Base-by-base conservation (phyloP, 2,888 invertebrate species). In the Zele albiditarsus region DNA sequence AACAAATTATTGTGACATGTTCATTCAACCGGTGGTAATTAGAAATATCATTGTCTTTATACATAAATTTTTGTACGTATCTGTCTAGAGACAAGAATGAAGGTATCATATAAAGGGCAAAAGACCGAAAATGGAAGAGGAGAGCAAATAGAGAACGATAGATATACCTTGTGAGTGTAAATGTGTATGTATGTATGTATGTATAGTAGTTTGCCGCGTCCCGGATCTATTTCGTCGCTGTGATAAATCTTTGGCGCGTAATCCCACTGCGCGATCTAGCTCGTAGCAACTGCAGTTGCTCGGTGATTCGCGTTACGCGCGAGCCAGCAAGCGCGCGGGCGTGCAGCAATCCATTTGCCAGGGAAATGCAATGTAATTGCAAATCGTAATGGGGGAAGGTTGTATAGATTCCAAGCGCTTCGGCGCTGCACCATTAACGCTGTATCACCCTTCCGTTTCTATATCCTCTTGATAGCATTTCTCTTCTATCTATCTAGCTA, bases 301-400 rank as follows among this genome's bases (percentile, higher is more conserved):
- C 27, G 53, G 69, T 57, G 71, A 78, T 77, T 73, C 70, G 76
- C 76, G 77, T 73, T 58, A 73, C 71, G 73, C 73, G 66, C 72
- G 67, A 69, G 71, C 75, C 49, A 73, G 71, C 74, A 57, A 74
- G 67, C 72, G 70, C 72, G 69, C 73, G 70, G 67, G 73, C 73
- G 70, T 63, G 71, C 78, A 74, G 77, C 83, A 82, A 84, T 84
- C 84, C 82, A 86, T 87, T 88, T 86, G 83, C 83, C 82, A 82
- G 77, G 82, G 83, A 85, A 86, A 87, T 83, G 86, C 87, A 85
- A 85, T 80, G 80, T 88, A 88, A 88, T 88, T 87, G 87, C 84
- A 84, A 87, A 88, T 87, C 83, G 87, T 87, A 87, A 88, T 85
- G 84, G 86, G 81, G 77, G 79, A 77, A 79, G 80, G 80, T 80